Percentiles rank a stretch among this genome's conserved stretches.
These are phyloP conservation scores for Chouioia cunea DNA, from an alignment of 2,888 invertebrate genomes.

Conservation along the genomic window DNA sequence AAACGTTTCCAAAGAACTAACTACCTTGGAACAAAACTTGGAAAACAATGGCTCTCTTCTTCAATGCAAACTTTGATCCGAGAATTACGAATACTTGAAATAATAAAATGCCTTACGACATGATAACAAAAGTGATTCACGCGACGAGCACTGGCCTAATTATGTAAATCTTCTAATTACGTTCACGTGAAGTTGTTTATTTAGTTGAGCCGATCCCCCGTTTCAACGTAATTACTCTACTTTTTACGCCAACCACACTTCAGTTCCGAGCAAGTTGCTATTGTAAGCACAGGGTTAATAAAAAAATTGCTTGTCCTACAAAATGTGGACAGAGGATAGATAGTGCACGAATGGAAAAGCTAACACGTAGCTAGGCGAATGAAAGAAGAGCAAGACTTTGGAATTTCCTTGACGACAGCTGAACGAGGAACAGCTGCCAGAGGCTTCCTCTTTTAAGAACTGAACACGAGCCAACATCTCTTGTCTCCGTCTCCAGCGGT, in stretches of 20 bases:
- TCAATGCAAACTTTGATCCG: conserved; percentile 25
- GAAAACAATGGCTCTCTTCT: conserved; percentile 16
- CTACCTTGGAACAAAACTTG: not conserved
- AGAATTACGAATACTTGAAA: conserved; percentile 8
- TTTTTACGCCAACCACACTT: not conserved
- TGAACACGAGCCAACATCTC: conserved; percentile 32
- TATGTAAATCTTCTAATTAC: conserved; percentile 38
- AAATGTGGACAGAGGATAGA: conserved; percentile 10
- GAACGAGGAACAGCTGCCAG: conserved; percentile 43
- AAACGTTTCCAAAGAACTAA: not conserved
- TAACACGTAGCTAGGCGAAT: not conserved
- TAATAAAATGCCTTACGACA: not conserved
- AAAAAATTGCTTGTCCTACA: not conserved
- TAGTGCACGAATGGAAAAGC: not conserved
- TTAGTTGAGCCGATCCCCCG: not conserved
- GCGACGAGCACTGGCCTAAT: conserved; percentile 25
- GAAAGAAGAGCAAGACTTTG: conserved; percentile 4
- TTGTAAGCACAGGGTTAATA: not conserved
- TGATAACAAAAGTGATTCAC: conserved; percentile 15
- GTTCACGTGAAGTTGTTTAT: conserved; percentile 3
- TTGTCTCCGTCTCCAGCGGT: not conserved
- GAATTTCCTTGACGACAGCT: conserved; percentile 46
- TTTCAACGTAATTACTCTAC: not conserved
- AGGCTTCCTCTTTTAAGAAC: conserved; percentile 34
- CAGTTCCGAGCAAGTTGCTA: not conserved